Percentiles rank a stretch among this genome's conserved stretches.
Conservation (phyloP, 2,888 invertebrate species). For the Enchytraeus crypticus region DNA sequence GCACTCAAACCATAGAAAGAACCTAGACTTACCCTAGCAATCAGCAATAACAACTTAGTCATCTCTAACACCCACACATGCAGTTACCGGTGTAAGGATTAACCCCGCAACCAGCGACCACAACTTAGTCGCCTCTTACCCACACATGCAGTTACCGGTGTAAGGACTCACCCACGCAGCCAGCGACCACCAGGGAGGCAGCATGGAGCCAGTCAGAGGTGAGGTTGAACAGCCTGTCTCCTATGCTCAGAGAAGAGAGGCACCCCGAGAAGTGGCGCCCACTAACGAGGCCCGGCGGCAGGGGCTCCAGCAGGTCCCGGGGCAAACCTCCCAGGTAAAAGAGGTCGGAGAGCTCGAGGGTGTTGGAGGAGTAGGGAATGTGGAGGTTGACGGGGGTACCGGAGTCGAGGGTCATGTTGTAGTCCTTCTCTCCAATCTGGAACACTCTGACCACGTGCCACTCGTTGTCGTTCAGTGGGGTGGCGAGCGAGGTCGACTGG, state of each 20-base stretch:
- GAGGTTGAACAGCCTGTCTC: constrained; percentile 33
- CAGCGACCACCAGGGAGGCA: constrained; percentile 9
- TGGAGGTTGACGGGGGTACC: not conserved
- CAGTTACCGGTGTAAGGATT: not conserved
- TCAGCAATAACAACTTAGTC: no score
- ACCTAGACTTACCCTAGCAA: no score
- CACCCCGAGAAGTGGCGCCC: constrained; percentile 41
- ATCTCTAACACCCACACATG: no score
- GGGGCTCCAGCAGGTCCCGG: constrained; percentile 27
- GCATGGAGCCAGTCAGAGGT: not conserved
- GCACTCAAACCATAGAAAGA: no score
- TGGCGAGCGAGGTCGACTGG: no score
- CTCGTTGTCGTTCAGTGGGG: constrained; percentile 12
- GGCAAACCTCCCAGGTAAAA: constrained; percentile 39
- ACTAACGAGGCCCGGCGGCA: constrained; percentile 27
- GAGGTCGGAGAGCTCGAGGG: constrained; percentile 21
- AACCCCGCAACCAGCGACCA: no score
- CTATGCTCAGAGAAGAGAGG: constrained; percentile 38
- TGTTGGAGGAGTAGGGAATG: constrained; percentile 7
- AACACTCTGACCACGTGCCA: constrained; percentile 15
- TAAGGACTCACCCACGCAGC: constrained; percentile 21
- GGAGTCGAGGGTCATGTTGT: constrained; percentile 1
- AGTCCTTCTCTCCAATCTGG: constrained; percentile 10
- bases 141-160: no score
- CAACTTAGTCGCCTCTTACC: no score